phyloP scores from a whole-genome alignment of 23 tunicate genomes.

The Ciona savignyi region DNA sequence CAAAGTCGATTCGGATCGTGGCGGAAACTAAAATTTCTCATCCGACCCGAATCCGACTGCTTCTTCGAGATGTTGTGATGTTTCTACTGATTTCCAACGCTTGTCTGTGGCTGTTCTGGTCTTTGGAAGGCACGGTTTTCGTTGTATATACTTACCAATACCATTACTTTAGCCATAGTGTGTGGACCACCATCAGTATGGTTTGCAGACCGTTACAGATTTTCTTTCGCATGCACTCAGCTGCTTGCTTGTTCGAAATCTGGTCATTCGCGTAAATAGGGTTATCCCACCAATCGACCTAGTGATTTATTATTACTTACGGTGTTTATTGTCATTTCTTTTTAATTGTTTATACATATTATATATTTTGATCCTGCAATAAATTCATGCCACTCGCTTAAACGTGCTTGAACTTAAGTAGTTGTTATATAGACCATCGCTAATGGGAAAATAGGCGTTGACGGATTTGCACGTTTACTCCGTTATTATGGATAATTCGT shows the following conservation, averaged over 20 bases:
- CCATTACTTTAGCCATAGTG: constrained; percentile 24
- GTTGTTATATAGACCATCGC: too few species aligned
- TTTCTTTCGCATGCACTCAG: constrained; percentile 94
- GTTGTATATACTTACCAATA: constrained; percentile 32
- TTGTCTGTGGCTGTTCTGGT: constrained; percentile 76
- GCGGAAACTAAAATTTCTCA: constrained; percentile 22
- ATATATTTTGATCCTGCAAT: too few species aligned
- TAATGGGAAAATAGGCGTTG: too few species aligned
- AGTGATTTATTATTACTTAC: too few species aligned
- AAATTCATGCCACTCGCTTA: too few species aligned
- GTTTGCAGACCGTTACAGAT: constrained; percentile 70
- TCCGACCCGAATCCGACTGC: constrained; percentile 27
- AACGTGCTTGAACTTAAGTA: too few species aligned
- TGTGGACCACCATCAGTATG: constrained; percentile 74
- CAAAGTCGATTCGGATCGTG: constrained; percentile 12
- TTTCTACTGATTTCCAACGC: constrained; percentile 59
- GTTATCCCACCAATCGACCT: not conserved
- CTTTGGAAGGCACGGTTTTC: constrained; percentile 77
- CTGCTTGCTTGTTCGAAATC: constrained; percentile 84
- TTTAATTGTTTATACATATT: too few species aligned
- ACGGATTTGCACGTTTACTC: too few species aligned
- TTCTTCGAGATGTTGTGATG: constrained; percentile 55
- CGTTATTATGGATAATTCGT: too few species aligned
- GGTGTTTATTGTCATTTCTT: too few species aligned
- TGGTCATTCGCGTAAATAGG: constrained; percentile 72